Percentiles rank a stretch among this genome's conserved stretches.
phyloP scores from a whole-genome alignment of 2,113 vertebrate genomes.

The Phyllostomus hastatus region DNA sequence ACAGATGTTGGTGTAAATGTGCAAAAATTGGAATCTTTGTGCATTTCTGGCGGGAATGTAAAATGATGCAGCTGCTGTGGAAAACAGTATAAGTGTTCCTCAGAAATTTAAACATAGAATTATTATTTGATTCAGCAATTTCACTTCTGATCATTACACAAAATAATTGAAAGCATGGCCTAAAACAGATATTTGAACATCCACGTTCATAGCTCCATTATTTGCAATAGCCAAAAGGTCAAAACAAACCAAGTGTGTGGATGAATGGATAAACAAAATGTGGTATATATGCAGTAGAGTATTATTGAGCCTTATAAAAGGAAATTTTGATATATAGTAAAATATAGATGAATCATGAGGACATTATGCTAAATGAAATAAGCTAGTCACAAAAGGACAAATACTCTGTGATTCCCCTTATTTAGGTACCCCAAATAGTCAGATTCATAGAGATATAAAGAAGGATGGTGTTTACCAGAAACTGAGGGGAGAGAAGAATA shows the following conservation, averaged over 20 bases:
- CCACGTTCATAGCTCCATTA: background rate
- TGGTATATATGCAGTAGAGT: background rate
- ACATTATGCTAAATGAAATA: background rate
- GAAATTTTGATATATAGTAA: background rate
- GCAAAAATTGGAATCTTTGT: background rate
- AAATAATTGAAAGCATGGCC: background rate
- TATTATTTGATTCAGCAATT: background rate
- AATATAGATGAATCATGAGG: background rate
- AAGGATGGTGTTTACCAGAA: background rate
- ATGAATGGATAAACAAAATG: background rate
- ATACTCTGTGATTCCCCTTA: background rate
- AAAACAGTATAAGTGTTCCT: background rate
- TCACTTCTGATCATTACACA: background rate
- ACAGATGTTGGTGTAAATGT: background rate
- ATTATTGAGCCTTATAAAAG: background rate
- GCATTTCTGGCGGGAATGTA: background rate
- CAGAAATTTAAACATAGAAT: background rate
- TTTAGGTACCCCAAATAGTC: background rate
- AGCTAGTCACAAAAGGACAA: background rate
- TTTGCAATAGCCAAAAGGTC: background rate
- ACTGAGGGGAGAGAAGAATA: background rate
- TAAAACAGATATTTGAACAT: background rate
- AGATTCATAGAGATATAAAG: background rate
- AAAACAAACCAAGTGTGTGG: background rate
- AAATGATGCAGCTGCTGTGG: background rate